A percentile compares a stretch with the other conserved stretches of the same genome.
Conservation (phyloP, 2,888 invertebrate genomes). For the Nycteola revayana region DNA sequence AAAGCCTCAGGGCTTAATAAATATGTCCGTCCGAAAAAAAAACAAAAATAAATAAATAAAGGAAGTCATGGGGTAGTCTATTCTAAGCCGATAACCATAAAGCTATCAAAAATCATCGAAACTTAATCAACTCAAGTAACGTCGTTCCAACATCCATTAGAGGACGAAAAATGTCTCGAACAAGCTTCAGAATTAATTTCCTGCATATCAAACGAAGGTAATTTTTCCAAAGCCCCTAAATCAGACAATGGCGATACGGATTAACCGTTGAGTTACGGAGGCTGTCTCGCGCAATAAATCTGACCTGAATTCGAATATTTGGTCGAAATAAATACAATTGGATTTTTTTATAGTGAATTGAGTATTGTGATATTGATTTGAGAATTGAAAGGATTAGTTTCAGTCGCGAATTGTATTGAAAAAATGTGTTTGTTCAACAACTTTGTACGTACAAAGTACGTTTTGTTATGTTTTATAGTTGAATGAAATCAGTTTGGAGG, state of each 20-base stretch:
- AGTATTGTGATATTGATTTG: neutral
- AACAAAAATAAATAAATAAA: no score
- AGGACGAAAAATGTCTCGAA: constrained; percentile 24
- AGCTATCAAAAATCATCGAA: no score
- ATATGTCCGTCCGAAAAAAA: no score
- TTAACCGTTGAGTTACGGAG: constrained; percentile 28
- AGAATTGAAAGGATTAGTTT: neutral
- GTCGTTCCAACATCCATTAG: constrained; percentile 7
- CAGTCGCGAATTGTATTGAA: neutral
- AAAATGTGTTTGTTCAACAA: no score
- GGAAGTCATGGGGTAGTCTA: no score
- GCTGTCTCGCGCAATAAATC: constrained; percentile 18
- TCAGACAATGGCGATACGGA: constrained; percentile 28
- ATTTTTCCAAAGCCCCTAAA: constrained; percentile 29
- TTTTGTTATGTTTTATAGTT: no score
- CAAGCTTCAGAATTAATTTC: constrained; percentile 34
- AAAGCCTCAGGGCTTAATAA: no score
- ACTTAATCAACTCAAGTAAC: no score
- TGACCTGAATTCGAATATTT: constrained; percentile 15
- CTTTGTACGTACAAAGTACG: no score
- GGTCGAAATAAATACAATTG: constrained; percentile 3
- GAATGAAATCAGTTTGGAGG: no score
- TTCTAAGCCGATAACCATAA: no score
- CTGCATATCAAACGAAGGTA: constrained; percentile 29
- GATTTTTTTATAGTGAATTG: constrained; percentile 1